phyloP scores from a whole-genome alignment of 30 jellyfish, hydroid and myxozoan genomes.

The Hydractinia symbiolongicarpus region DNA sequence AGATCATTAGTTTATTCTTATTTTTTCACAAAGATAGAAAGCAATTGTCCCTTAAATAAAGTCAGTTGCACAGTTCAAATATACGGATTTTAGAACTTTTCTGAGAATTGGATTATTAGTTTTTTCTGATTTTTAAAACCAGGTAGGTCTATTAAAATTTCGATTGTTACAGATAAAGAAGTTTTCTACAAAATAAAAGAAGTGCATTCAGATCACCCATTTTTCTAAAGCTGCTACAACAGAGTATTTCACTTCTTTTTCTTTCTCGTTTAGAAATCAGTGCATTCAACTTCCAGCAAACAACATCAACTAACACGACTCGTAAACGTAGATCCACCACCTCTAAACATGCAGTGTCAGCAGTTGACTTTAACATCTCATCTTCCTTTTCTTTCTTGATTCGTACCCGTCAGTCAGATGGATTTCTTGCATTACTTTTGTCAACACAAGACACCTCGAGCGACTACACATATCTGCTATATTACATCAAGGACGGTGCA shows the following conservation, averaged over 20 bases:
- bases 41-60: too few species aligned
- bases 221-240: too few species aligned
- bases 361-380: constrained; percentile 19
- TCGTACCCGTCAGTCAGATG: constrained; percentile 35
- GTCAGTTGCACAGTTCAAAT: too few species aligned
- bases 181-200: too few species aligned
- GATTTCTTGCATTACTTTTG: constrained; percentile 23
- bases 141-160: too few species aligned
- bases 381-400: constrained; percentile 22
- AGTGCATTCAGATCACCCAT: too few species aligned
- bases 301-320: constrained; percentile 15
- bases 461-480: constrained; percentile 19
- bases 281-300: constrained; percentile 28
- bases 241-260: not conserved
- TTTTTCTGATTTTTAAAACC: too few species aligned
- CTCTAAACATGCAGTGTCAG: constrained; percentile 17
- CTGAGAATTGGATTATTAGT: too few species aligned
- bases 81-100: too few species aligned
- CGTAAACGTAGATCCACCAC: constrained; percentile 35
- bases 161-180: too few species aligned
- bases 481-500: constrained; percentile 19
- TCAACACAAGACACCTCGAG: not conserved
- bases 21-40: too few species aligned
- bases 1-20: too few species aligned
- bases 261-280: constrained; percentile 15